These are phyloP conservation scores for Bugula neritina DNA, from an alignment of 2,888 invertebrate species.

Conservation along the genomic window DNA sequence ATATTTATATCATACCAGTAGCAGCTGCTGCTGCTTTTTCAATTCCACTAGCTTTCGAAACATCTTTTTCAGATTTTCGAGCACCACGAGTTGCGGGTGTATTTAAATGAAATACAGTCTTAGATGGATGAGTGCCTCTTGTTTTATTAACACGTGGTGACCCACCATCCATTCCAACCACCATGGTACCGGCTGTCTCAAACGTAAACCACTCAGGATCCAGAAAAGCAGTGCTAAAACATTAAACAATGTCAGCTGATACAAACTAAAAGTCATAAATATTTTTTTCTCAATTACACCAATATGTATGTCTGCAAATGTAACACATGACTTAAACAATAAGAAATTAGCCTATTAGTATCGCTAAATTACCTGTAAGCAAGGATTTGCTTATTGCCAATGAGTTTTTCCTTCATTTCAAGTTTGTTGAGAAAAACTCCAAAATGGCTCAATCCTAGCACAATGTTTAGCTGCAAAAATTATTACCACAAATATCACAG, in stretches of 20 bases:
- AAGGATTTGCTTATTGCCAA: slow-evolving; percentile 35
- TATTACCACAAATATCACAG: too few species aligned
- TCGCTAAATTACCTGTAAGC: slow-evolving; percentile 42
- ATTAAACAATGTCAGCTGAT: too few species aligned
- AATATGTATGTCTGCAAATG: too few species aligned
- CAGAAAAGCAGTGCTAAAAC: slow-evolving; percentile 47
- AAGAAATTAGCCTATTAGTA: too few species aligned
- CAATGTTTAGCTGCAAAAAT: slow-evolving; percentile 41
- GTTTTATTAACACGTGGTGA: slow-evolving; percentile 31
- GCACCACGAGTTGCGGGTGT: not conserved
- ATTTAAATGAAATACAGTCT: not conserved
- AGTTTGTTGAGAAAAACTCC: slow-evolving; percentile 45
- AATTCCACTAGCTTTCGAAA: slow-evolving; percentile 39
- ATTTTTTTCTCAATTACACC: too few species aligned
- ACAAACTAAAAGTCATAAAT: too few species aligned
- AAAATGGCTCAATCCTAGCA: slow-evolving; percentile 47
- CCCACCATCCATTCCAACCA: slow-evolving; percentile 47
- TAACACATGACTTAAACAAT: too few species aligned
- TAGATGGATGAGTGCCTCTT: not conserved
- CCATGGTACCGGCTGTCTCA: slow-evolving; percentile 47
- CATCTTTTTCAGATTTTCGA: not conserved
- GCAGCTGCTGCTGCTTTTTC: slow-evolving; percentile 49
- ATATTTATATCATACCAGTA: too few species aligned
- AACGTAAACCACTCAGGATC: slow-evolving; percentile 52
- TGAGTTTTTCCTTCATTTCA: slow-evolving; percentile 43